Conservation (phyloP, 2,797 vertebrate genomes). For the Avahi laniger region DNA sequence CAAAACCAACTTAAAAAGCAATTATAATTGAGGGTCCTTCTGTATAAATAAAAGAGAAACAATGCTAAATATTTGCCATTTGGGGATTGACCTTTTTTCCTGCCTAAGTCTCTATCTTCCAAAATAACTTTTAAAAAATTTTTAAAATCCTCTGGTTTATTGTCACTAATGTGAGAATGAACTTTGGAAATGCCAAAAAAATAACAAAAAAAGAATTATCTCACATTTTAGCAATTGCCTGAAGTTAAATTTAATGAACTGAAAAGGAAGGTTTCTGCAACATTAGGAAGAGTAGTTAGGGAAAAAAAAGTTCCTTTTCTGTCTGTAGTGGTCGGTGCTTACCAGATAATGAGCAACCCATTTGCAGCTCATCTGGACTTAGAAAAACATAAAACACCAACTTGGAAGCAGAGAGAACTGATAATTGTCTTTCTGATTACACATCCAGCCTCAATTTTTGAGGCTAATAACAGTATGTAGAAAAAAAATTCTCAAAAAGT, state of each 20-base stretch:
- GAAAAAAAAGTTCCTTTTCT: conserved; percentile 46
- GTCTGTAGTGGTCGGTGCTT: conserved; percentile 66
- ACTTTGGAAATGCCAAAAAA: conserved; percentile 4
- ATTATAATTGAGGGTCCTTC: neutral
- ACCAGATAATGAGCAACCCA: conserved; percentile 71
- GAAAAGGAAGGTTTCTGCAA: conserved; percentile 77
- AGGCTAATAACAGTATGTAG: conserved; percentile 17
- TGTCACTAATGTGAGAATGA: neutral
- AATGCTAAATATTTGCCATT: conserved; percentile 9
- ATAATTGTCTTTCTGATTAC: conserved; percentile 54
- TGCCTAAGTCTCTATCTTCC: neutral
- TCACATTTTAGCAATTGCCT: conserved; percentile 69
- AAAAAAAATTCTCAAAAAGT: neutral
- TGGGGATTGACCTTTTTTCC: neutral
- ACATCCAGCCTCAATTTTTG: conserved; percentile 24
- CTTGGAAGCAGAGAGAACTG: conserved; percentile 47
- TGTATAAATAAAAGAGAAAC: conserved; percentile 15
- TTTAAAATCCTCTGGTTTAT: neutral
- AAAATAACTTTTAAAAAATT: neutral
- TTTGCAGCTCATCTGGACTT: conserved; percentile 70
- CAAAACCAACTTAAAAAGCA: neutral
- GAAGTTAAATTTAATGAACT: conserved; percentile 81
- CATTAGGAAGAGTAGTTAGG: conserved; percentile 78
- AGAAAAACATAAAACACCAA: conserved; percentile 46
- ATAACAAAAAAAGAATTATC: conserved; percentile 69